Evolutionary conservation across 1,140 invertebrate species (phyloP).

Genomic region (Aplysia californica): DNA sequence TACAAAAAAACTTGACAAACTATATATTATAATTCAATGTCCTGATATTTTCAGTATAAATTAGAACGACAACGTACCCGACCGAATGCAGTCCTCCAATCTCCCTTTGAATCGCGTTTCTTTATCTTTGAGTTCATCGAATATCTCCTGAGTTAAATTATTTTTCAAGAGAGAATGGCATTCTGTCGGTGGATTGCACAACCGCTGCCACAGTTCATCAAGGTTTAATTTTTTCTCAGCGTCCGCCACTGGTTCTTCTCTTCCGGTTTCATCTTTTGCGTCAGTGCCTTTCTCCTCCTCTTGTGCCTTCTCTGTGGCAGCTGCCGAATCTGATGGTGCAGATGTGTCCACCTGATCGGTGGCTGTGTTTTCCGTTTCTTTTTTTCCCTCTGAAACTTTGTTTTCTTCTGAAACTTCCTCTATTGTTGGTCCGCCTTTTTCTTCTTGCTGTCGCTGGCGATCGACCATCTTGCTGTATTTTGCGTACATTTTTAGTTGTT

Average conservation of each 20-base stretch:
- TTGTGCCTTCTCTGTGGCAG: not conserved
- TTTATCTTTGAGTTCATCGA: conserved; percentile 30
- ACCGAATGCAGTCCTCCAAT: conserved; percentile 42
- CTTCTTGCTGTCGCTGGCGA: not conserved
- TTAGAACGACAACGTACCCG: conserved; percentile 28
- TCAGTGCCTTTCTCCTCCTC: not conserved
- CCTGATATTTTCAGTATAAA: no score
- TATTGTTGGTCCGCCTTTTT: not conserved
- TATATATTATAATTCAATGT: no score
- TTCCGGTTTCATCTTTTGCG: not conserved
- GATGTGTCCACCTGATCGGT: not conserved
- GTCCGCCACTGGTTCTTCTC: not conserved
- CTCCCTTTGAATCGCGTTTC: conserved; percentile 23
- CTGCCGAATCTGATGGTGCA: not conserved
- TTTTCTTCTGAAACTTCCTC: not conserved
- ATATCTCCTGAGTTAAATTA: conserved; percentile 30
- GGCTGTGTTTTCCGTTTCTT: no score
- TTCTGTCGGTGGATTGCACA: conserved; percentile 17
- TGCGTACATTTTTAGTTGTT: not conserved
- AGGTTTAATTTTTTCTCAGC: not conserved
- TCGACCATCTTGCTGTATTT: not conserved
- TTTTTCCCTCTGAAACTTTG: no score
- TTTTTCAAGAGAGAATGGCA: conserved; percentile 36
- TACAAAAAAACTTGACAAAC: no score
- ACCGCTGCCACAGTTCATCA: conserved; percentile 20